Conservation (phyloP, 92 coral and sea anemone genomes). For the Actinernus sp. region DNA sequence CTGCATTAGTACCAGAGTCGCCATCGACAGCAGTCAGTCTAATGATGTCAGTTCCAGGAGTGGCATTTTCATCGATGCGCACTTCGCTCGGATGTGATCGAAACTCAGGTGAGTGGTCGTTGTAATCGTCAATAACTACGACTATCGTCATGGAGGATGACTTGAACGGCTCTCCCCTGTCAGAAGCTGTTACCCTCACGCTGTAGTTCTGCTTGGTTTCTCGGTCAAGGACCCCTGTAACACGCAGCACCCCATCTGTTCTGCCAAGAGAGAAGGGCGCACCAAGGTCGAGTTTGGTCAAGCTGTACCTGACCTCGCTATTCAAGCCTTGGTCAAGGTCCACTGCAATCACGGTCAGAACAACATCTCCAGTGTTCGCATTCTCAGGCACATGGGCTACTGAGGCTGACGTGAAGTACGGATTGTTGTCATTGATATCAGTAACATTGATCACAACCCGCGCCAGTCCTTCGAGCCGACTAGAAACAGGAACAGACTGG, state of each 20-base stretch:
- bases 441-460: slow-evolving; percentile 66
- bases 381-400: slow-evolving; percentile 87
- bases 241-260: slow-evolving; percentile 73
- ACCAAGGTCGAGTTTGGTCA: slow-evolving; percentile 72
- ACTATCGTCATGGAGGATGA: slow-evolving; percentile 61
- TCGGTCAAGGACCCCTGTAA: slow-evolving; percentile 81
- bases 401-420: slow-evolving; percentile 79
- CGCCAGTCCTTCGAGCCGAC: slow-evolving; percentile 67
- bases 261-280: slow-evolving; percentile 73
- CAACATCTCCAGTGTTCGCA: slow-evolving; percentile 70
- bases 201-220: slow-evolving; percentile 69
- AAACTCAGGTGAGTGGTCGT: slow-evolving; percentile 88
- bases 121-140: slow-evolving; percentile 86
- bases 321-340: slow-evolving; percentile 86
- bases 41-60: slow-evolving; percentile 71
- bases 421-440: slow-evolving; percentile 91
- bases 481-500: slow-evolving; percentile 62
- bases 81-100: slow-evolving; percentile 47
- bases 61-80: slow-evolving; percentile 68
- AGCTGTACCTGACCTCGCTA: slow-evolving; percentile 65
- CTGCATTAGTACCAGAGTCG: slow-evolving; percentile 88
- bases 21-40: slow-evolving; percentile 72
- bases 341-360: slow-evolving; percentile 72
- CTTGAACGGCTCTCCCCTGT: slow-evolving; percentile 73
- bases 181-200: slow-evolving; percentile 86